Evolutionary conservation across 2,113 vertebrate species (phyloP), one percentile per base, ranked within the genome.

Genomic region (Salminus brasiliensis): DNA sequence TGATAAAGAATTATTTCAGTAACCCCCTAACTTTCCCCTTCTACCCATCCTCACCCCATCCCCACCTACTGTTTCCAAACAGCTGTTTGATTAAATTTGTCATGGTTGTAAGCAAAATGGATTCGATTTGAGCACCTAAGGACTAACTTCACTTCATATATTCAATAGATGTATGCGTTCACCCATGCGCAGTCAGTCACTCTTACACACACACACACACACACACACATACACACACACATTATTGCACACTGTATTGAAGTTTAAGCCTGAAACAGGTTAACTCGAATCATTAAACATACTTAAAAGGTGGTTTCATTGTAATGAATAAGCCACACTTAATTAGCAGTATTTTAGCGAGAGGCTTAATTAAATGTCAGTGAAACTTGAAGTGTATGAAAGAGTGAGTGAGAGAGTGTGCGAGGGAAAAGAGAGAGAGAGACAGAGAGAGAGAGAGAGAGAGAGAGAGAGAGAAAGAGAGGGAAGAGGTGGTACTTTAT

Each of bases 281-380:
- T 53, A 55, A 41, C 34, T 39, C 34, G 18, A 16, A 23, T 73
- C 49, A 41, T 57, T 23, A 39, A 72, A 55, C 49, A 53, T 72
- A 36, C 10, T 53, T 34, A 23, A 36, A 47, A 25, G 10, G 45
- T 15, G 45, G n/a, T 49, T 49, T 47, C 30, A 18, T 23, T 72
- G 59, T 59, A 53, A 73, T 73, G 52, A 43, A 73, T 57, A 59
- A 27, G 34, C 52, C 27, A 4, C 8, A 23, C 70, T 72, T 72
- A 72, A 72, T 34, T 69, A 30, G 29, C 68, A 11, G 18, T 32
- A 57, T 77, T 76, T 68, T 32, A 68, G 47, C 18, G 0, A 43
- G 52, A 52, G 5, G 27, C 21, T 43, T 69, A 55, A 69, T 59
- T 45, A 78, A 45, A 57, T 68, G 63, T 41, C n/a, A 63, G 5